Percentiles rank a stretch among this genome's conserved stretches.
Evolutionary conservation across 1,140 invertebrate species (phyloP).

Genomic region (Belonocnema kinseyi): DNA sequence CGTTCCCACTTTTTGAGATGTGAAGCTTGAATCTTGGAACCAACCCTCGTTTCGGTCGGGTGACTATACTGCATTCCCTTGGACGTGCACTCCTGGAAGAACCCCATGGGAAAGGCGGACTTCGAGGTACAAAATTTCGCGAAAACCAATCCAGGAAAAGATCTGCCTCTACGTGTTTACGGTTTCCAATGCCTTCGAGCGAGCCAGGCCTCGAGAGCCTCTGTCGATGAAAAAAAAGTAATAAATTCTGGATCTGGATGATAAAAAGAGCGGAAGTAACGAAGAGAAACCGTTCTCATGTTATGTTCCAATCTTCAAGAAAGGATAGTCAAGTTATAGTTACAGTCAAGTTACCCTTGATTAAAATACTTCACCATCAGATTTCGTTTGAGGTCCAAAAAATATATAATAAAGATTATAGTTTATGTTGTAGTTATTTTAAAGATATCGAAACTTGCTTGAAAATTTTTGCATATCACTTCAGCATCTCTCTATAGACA

Average conservation of each 20-base stretch:
- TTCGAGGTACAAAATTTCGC: neutral
- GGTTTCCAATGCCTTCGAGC: neutral
- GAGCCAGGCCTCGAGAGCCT: neutral
- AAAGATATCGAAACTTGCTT: neutral
- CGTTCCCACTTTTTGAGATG: neutral
- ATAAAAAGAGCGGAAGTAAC: no score
- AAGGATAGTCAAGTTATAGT: no score
- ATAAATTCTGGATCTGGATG: no score
- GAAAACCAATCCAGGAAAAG: neutral
- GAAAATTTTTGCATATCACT: constrained; percentile 8
- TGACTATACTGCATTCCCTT: neutral
- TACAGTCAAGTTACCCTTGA: no score
- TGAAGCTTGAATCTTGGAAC: neutral
- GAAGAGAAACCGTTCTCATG: no score
- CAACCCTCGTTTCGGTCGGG: neutral
- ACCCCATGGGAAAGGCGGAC: neutral
- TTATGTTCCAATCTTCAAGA: no score
- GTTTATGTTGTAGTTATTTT: constrained; percentile 6
- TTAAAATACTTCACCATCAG: neutral
- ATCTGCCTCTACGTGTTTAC: constrained; percentile 5
- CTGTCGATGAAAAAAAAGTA: neutral
- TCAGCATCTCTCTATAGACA: neutral
- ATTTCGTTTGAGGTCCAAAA: neutral
- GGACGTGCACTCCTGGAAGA: neutral
- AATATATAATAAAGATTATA: constrained; percentile 11